Percentiles rank a stretch among this genome's conserved stretches.
Evolutionary conservation across 2,888 invertebrate species (phyloP).

Genomic region (Cephus pygmeus): DNA sequence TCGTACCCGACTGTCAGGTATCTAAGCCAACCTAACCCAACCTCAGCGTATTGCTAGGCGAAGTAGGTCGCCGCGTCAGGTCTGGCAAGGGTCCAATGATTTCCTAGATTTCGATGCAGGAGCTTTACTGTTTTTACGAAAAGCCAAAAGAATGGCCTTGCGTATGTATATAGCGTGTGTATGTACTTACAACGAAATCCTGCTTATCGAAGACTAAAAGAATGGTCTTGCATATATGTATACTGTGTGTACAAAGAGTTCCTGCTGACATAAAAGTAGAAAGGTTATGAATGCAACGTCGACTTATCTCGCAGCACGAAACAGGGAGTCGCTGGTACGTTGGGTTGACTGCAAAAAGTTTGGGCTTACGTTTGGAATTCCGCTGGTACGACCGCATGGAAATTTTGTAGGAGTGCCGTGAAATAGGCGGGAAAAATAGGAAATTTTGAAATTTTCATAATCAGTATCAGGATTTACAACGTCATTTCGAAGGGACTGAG

Average conservation of each 20-base stretch:
- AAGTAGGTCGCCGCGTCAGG: constrained; percentile 12
- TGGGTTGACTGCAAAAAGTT: background rate
- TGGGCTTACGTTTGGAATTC: background rate
- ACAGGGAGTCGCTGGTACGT: background rate
- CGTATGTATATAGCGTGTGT: background rate
- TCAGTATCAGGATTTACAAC: background rate
- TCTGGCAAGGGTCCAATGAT: constrained; percentile 10
- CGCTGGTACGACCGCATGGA: background rate
- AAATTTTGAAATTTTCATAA: background rate
- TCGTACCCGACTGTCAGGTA: background rate
- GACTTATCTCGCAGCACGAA: background rate
- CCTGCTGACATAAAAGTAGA: background rate
- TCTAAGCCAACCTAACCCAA: background rate
- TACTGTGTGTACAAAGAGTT: background rate
- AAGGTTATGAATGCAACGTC: background rate
- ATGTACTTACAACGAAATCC: background rate
- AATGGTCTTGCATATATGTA: background rate
- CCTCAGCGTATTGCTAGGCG: background rate
- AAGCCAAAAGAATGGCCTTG: background rate
- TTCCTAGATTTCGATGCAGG: background rate
- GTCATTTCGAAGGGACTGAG: background rate
- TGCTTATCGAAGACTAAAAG: background rate
- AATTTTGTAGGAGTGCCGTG: background rate
- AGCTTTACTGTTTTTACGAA: background rate
- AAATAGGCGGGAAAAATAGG: background rate